Percentiles rank a stretch among this genome's conserved stretches.
phyloP scores from a whole-genome alignment of 1,140 invertebrate species.

The Aporrectodea caliginosa region DNA sequence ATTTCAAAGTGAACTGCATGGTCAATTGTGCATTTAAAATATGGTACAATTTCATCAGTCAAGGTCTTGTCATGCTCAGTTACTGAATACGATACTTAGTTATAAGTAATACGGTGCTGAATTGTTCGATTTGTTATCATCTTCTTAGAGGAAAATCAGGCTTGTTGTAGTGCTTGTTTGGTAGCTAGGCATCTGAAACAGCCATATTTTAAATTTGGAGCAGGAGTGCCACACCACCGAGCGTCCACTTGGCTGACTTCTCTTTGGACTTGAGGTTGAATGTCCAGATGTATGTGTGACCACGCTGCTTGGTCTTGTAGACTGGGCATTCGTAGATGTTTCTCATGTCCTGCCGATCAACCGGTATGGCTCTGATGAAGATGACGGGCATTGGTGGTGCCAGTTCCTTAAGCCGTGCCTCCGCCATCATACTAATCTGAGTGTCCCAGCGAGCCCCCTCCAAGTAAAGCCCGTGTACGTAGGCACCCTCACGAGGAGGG shows the following conservation, averaged over 20 bases:
- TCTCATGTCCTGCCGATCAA: conserved; percentile 84
- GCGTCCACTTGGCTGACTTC: conserved; percentile 87
- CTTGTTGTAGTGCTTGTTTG: too few relatives aligned
- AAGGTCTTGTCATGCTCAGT: too few relatives aligned
- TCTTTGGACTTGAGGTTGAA: conserved; percentile 93
- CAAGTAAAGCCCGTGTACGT: conserved; percentile 88
- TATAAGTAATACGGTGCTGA: too few relatives aligned
- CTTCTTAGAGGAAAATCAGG: too few relatives aligned
- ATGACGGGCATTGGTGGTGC: conserved; percentile 94
- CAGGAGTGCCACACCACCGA: conserved; percentile 86
- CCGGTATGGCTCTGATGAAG: conserved; percentile 80
- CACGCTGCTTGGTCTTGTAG: conserved; percentile 83
- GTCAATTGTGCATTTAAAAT: too few relatives aligned
- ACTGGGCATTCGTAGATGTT: conserved; percentile 94
- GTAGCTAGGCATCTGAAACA: too few relatives aligned
- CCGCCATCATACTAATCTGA: conserved; percentile 78
- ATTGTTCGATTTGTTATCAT: too few relatives aligned
- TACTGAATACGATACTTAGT: too few relatives aligned
- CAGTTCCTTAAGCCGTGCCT: conserved; percentile 84
- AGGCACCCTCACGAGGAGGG: conserved; percentile 83
- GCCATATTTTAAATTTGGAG: conserved; percentile 71
- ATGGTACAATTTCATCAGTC: too few relatives aligned
- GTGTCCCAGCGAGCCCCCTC: conserved; percentile 91
- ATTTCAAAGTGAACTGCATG: too few relatives aligned
- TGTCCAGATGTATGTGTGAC: conserved; percentile 92